These are phyloP conservation scores for Eucera pruinosa DNA, from an alignment of 2,888 invertebrate species.

Conservation along the genomic window DNA sequence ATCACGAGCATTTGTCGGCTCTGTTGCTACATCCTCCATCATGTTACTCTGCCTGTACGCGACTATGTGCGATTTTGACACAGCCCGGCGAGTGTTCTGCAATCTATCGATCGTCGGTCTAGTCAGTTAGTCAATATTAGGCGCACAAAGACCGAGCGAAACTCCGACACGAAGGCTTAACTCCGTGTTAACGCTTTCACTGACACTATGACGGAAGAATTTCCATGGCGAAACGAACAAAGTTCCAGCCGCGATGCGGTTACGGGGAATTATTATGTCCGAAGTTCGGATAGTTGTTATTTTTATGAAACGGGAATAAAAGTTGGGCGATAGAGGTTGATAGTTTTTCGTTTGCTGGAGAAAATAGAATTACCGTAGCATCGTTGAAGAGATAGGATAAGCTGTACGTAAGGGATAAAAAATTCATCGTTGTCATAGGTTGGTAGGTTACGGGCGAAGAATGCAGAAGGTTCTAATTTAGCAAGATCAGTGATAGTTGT, in stretches of 20 bases:
- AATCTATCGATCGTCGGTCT: conserved; percentile 48
- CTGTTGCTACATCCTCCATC: too few relatives aligned
- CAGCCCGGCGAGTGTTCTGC: conserved; percentile 44
- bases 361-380: background rate
- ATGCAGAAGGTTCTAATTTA: background rate
- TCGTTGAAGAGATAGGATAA: background rate
- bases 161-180: conserved; percentile 43
- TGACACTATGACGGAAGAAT: background rate
- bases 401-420: background rate
- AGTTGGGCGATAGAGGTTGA: conserved; percentile 2
- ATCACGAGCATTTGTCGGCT: conserved; percentile 2
- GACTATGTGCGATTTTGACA: conserved; percentile 27
- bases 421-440: background rate
- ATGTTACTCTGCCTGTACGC: background rate
- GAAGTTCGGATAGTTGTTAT: conserved; percentile 10
- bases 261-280: conserved; percentile 9
- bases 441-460: background rate
- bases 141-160: conserved; percentile 37
- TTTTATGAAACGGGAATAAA: conserved; percentile 23
- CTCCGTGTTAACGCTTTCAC: conserved; percentile 39
- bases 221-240: background rate
- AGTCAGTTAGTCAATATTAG: conserved; percentile 57
- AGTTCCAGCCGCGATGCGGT: background rate
- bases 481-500: too few relatives aligned
- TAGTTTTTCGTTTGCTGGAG: background rate